Conservation (phyloP, 2,113 vertebrate genomes). For the Forbesichthys papilliferus region DNA sequence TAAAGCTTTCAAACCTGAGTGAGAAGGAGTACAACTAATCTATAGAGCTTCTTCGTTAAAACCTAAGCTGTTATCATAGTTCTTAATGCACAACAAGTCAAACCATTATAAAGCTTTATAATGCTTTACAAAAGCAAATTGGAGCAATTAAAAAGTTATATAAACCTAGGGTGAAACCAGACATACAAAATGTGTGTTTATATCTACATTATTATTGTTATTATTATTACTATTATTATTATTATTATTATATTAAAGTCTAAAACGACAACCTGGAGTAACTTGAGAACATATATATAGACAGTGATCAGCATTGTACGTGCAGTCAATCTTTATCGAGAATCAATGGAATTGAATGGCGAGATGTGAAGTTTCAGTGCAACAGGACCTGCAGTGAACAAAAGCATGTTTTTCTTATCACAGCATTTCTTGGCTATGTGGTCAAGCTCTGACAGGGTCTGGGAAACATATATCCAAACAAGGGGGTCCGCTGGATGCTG, state of each 20-base stretch:
- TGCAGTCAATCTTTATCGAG: no score
- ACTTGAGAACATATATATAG: no score
- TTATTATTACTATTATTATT: no score
- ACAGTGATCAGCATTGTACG: no score
- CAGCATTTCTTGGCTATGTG: constrained; percentile 47
- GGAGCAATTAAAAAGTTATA: neutral
- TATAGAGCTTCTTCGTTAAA: constrained; percentile 56
- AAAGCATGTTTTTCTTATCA: constrained; percentile 9
- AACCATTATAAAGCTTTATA: constrained; percentile 9
- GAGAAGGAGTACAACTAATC: constrained; percentile 22
- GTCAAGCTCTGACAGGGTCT: constrained; percentile 52
- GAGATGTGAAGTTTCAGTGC: no score
- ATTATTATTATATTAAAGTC: no score
- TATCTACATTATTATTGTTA: no score
- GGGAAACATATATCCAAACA: constrained; percentile 67
- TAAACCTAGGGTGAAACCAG: neutral
- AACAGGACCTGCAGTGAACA: neutral
- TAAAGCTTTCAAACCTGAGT: constrained; percentile 58
- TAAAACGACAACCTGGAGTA: no score
- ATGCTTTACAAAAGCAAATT: constrained; percentile 19
- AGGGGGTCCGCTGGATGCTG: constrained; percentile 41
- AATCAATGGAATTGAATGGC: no score
- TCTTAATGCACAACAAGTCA: constrained; percentile 33
- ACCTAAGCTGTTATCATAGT: constrained; percentile 40
- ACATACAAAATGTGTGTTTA: no score